Evolutionary conservation across 2,888 invertebrate species (phyloP).

Genomic region (Lochmaea crataegi): DNA sequence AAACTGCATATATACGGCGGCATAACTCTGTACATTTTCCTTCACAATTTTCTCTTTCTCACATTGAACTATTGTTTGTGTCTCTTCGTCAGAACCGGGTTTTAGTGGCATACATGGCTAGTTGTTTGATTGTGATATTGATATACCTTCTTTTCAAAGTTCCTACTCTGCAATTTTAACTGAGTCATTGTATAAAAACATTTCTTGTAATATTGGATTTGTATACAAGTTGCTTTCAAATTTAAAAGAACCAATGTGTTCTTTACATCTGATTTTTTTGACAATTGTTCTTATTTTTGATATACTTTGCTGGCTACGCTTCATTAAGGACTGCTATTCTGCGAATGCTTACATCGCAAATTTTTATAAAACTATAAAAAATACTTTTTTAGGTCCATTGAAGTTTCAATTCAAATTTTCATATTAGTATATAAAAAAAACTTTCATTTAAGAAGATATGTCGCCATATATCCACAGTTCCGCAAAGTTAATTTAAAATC

Average conservation of each 20-base stretch:
- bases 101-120: background rate
- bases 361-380: background rate
- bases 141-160: background rate
- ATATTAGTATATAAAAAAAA: too few relatives aligned
- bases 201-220: too few relatives aligned
- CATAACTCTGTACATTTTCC: background rate
- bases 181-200: too few relatives aligned
- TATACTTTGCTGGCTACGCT: too few relatives aligned
- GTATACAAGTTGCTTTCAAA: too few relatives aligned
- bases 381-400: background rate
- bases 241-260: too few relatives aligned
- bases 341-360: too few relatives aligned
- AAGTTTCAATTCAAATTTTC: too few relatives aligned
- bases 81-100: background rate
- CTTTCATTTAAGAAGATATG: background rate
- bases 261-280: too few relatives aligned
- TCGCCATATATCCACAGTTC: background rate
- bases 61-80: background rate
- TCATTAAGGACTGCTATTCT: too few relatives aligned
- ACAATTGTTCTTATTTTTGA: too few relatives aligned
- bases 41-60: too few relatives aligned
- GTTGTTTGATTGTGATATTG: background rate
- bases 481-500: conserved; percentile 23
- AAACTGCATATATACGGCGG: conserved; percentile 1
- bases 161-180: background rate